Base-by-base conservation (phyloP, 2,113 vertebrate genomes). In the Odontesthes bonariensis region DNA sequence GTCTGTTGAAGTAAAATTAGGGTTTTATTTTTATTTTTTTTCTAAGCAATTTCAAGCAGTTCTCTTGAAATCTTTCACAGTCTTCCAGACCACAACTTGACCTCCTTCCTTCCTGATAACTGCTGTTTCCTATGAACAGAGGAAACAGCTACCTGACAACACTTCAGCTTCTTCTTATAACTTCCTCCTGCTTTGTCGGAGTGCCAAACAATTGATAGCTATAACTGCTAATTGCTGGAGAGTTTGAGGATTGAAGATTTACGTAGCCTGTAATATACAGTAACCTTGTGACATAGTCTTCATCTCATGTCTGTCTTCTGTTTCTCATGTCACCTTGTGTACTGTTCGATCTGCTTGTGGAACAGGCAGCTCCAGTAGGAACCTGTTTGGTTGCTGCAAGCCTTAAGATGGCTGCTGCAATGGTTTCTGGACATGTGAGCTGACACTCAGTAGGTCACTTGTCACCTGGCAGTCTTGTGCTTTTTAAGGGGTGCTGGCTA, bases 361-460 rank as follows among this genome's bases (percentile, higher is more conserved):
- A 79, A 47, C 59, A 58, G 32, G 23, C 66, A 22, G 51, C 31
- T 60, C 31, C 54, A 31, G 8, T 59, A 5, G 32, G 52, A 57
- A 66, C 76, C 64, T 88, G 84, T 85, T 84, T 84, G 67, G 77
- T 69, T 55, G 80, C 76, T 60, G 20, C 62, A 66, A 82, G 68
- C 72, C n/a, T 81, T 38, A 87, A 87, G 84, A 71, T 57, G 80
- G 75, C 61, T 40, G 74, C 71, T 61, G 79, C 73, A 81, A 58
- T 82, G 62, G 80, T 81, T 78, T 86, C 49, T 82, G 69, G 89
- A 86, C 89, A 91, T 84, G 52, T 88, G 85, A 92, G 82, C 88
- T 69, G 79, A 78, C 62, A 84, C 66, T 57, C 60, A 78, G 77
- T 83, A 82, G 61, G 85, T 86, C 86, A 89, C 20, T 71, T 63